Conservation (phyloP, 2,888 invertebrate species). For the Cactoblastis cactorum region DNA sequence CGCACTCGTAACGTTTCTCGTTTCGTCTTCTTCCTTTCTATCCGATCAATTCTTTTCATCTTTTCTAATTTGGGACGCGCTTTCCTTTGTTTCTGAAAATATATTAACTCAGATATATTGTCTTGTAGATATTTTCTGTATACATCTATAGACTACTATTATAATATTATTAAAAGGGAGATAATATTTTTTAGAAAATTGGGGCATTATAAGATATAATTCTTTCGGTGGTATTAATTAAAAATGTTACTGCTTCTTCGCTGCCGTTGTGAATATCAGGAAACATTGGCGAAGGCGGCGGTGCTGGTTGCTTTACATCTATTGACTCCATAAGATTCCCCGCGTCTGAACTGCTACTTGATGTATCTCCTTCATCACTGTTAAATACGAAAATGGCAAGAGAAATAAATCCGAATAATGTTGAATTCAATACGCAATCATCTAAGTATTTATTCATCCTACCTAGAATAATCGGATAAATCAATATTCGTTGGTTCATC, state of each 20-base stretch:
- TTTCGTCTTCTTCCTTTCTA: conserved; percentile 66
- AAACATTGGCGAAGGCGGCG: conserved; percentile 85
- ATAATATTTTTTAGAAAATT: no score
- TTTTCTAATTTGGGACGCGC: conserved; percentile 63
- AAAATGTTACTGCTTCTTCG: conserved; percentile 37
- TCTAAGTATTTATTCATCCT: background rate
- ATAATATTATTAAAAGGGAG: no score
- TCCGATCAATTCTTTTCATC: conserved; percentile 62
- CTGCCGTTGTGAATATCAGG: conserved; percentile 53
- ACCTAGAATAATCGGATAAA: conserved; percentile 94
- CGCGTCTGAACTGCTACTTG: conserved; percentile 85
- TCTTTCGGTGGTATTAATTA: no score
- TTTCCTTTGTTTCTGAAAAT: conserved; percentile 53
- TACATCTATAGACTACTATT: no score
- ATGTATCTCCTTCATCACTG: conserved; percentile 90
- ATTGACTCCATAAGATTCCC: conserved; percentile 77
- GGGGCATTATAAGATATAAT: no score
- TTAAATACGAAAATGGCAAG: conserved; percentile 11
- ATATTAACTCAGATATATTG: no score
- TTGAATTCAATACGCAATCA: background rate
- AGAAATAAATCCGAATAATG: background rate
- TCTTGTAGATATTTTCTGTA: no score
- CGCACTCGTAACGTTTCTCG: conserved; percentile 80
- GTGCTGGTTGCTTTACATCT: conserved; percentile 73
- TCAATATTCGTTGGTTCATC: conserved; percentile 93